phyloP scores from a whole-genome alignment of 2,113 vertebrate genomes.

The Pterocles gutturalis region DNA sequence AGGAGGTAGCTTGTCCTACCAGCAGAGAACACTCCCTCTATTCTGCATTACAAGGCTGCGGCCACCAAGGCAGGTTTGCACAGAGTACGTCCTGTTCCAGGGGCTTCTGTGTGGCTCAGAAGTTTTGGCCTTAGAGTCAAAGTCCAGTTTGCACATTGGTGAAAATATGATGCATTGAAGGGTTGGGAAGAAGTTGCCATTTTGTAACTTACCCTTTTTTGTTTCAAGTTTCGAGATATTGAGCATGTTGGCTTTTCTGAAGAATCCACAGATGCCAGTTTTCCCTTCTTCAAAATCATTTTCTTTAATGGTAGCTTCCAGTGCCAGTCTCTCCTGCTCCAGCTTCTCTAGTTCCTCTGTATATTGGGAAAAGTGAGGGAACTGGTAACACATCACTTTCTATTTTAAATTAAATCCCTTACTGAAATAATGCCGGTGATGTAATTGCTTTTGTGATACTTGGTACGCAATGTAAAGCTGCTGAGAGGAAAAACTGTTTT shows the following conservation, averaged over 20 bases:
- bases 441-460: neutral
- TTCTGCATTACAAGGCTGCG: neutral
- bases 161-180: neutral
- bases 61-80: neutral
- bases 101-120: neutral
- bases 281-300: slow-evolving; percentile 82
- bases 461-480: neutral
- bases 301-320: slow-evolving; percentile 84
- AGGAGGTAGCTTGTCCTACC: accelerated
- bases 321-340: slow-evolving; percentile 84
- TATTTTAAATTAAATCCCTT: neutral
- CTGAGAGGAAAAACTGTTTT: neutral
- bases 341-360: slow-evolving; percentile 89
- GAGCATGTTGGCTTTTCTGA: slow-evolving; percentile 83
- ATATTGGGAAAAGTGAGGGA: slow-evolving; percentile 11
- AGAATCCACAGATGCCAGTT: slow-evolving; percentile 79
- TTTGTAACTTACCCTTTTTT: slow-evolving; percentile 82
- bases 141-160: neutral
- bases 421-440: neutral
- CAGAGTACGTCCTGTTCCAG: too few relatives aligned
- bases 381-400: neutral
- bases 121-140: neutral
- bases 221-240: slow-evolving; percentile 80
- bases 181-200: neutral
- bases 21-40: neutral